Evolutionary conservation across 2,797 vertebrate genomes (phyloP).

Genomic region (Peromyscus aztecus): DNA sequence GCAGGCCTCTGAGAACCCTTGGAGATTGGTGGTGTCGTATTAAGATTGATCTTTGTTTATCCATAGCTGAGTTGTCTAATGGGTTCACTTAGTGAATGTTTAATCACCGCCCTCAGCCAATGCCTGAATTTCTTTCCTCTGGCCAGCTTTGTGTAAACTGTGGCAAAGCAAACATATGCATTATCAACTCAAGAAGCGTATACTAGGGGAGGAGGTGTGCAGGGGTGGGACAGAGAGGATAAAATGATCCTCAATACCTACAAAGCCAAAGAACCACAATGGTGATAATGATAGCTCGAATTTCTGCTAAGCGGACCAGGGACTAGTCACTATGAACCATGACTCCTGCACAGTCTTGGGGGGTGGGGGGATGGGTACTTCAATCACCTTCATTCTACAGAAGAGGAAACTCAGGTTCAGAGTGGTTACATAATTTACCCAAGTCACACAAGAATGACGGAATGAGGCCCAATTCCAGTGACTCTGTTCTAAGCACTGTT

Average conservation of each 20-base stretch:
- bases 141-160: neutral
- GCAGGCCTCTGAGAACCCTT: neutral
- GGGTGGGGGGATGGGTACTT: rapidly evolving
- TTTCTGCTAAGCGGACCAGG: neutral
- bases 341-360: neutral
- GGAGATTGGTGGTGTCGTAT: neutral
- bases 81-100: neutral
- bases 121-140: constrained; percentile 38
- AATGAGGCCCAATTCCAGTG: neutral
- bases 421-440: neutral
- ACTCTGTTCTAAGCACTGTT: neutral
- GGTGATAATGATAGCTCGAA: rapidly evolving
- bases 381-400: neutral
- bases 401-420: neutral
- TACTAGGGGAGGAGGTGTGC: too few relatives aligned
- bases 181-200: constrained; percentile 32
- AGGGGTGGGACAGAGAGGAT: neutral
- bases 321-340: rapidly evolving
- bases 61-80: neutral
- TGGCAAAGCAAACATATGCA: constrained; percentile 43
- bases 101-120: neutral
- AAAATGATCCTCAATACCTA: neutral
- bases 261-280: neutral
- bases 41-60: constrained; percentile 8
- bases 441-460: neutral